Base-by-base conservation (phyloP, 2,113 vertebrate genomes). In the Microcebus tavaratra region DNA sequence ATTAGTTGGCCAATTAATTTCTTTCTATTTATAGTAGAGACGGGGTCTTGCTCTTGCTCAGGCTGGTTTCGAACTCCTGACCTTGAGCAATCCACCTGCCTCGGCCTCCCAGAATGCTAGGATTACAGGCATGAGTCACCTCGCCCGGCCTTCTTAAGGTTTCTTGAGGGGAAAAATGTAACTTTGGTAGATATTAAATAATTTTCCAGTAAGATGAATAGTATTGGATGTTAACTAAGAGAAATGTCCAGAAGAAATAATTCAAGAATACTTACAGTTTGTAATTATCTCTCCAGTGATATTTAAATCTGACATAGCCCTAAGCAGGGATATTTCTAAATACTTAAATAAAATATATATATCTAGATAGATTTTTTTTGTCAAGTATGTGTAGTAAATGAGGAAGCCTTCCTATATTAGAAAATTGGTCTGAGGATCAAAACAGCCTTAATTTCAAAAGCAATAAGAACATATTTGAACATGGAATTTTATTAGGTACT, bases 181-280 rank as follows among this genome's bases (percentile, higher is more conserved):
- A 27, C 36, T 90, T 90, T 63, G 42, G 17, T 39, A 80, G n/a
- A 45, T 85, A 84, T 2, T 95, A 80, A 95, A 67, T 67, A 93
- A 91, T 93, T 95, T 96, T n/a, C 31, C 82, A 88, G 8, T 57
- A 90, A 85, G 36, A 93, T 48, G n/a, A 25, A 91, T 36, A 89
- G 5, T 76, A 25, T 63, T 85, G 34, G 25, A 61, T 85, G 17
- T 81, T 63, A 97, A 84, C 31, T 53, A 80, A 95, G 27, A 95
- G 36, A 90, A 68, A 88, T 68, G 65, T 63, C 21, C 42, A 75
- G 55, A 87, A 88, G 48, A 92, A 92, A 92, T 9, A 96, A 88
- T 68, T 79, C 20, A 82, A 92, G 48, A 92, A 83, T 83, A 92
- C 67, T 83, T 75, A 90, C 10, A 90, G 23, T 61, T 67, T 93